Conservation (phyloP, 2,888 invertebrate species). For the Cryptocheilus praepositus region DNA sequence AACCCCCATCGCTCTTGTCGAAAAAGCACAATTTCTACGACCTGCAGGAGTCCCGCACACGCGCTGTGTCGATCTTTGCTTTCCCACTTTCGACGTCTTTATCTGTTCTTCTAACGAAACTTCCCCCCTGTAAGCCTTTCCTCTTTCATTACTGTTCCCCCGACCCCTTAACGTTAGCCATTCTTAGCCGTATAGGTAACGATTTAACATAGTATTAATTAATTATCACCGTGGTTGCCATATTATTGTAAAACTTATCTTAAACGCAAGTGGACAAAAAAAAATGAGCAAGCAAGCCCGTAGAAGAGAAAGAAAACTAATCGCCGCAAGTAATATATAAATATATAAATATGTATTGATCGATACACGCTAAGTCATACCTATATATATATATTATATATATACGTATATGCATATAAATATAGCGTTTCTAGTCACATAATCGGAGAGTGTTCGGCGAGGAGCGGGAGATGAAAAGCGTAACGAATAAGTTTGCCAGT, state of each 20-base stretch:
- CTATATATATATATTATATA: constrained; percentile 44
- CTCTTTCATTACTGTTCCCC: constrained; percentile 13
- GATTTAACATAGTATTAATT: constrained; percentile 46
- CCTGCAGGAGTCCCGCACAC: no score
- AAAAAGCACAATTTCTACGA: no score
- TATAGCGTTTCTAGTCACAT: constrained; percentile 73
- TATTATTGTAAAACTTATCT: constrained; percentile 60
- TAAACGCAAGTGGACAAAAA: constrained; percentile 25
- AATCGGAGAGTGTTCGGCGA: constrained; percentile 39
- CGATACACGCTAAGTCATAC: constrained; percentile 48
- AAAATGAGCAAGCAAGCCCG: constrained; percentile 13
- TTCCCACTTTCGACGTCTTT: background rate
- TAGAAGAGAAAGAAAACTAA: constrained; percentile 23
- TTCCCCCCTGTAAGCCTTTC: constrained; percentile 14
- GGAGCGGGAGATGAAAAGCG: constrained; percentile 23
- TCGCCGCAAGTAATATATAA: constrained; percentile 35
- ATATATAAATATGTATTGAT: constrained; percentile 49
- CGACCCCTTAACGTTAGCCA: constrained; percentile 37
- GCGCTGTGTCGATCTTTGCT: background rate
- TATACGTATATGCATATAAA: constrained; percentile 59
- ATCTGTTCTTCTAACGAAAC: background rate
- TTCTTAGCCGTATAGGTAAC: constrained; percentile 48
- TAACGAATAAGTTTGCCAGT: background rate
- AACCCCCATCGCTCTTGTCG: background rate
- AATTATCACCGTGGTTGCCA: constrained; percentile 61